phyloP scores from a whole-genome alignment of 2,797 vertebrate species.

The Uromys caudimaculatus region DNA sequence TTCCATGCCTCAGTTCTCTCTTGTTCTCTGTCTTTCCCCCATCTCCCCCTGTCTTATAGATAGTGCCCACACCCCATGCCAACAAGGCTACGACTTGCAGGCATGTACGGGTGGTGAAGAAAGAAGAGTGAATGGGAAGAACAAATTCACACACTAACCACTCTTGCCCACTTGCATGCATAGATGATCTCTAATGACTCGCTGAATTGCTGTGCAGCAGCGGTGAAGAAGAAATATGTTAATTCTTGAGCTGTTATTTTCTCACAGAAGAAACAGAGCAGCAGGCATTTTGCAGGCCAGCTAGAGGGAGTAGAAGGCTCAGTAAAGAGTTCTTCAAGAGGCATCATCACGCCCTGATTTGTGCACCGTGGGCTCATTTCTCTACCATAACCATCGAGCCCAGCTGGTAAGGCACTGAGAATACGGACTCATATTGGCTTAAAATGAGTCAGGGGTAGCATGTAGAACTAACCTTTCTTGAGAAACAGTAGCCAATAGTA shows the following conservation, averaged over 20 bases:
- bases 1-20: background rate
- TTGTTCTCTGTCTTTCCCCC: background rate
- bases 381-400: background rate
- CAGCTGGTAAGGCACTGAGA: constrained; percentile 11
- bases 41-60: background rate
- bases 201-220: background rate
- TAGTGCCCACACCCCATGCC: background rate
- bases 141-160: background rate
- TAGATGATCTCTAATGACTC: background rate
- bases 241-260: constrained; percentile 31
- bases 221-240: background rate
- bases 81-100: background rate
- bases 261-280: constrained; percentile 1
- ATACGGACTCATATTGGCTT: constrained; percentile 3
- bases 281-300: constrained; percentile 39
- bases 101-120: background rate
- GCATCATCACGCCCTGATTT: background rate
- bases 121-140: background rate
- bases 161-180: background rate
- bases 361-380: background rate
- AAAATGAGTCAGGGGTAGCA: background rate
- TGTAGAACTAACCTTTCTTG: constrained; percentile 41
- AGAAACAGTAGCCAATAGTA: background rate
- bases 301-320: background rate
- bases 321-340: constrained; percentile 4